Base-by-base conservation (phyloP, 2,888 invertebrate species). In the Andrena haemorrhoa region DNA sequence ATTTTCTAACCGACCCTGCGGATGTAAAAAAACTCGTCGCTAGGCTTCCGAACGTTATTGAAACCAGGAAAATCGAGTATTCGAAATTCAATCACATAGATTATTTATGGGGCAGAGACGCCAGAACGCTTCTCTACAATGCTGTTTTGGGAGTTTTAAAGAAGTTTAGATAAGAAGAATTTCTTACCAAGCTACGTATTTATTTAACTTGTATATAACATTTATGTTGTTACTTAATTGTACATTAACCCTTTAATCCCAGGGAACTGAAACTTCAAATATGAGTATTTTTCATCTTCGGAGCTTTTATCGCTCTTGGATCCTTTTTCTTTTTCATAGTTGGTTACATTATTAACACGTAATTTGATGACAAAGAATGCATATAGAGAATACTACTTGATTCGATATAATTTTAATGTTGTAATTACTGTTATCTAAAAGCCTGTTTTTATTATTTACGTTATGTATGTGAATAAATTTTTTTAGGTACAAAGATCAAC, bases 1-100 rank as follows among this genome's bases (percentile, higher is more conserved):
- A 97, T 90, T 95, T 95, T 91, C 92, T 96, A 4, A 95, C 96
- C 33, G 95, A 93, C 86, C 90, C 91, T n/a, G 79, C 80, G 88
- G 93, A 93, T 70, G 87, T 93, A 35, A 89, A 91, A 75, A 91
- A 86, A 70, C 88, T 93, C 2, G 89, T 90, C 0, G 89, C 91
- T 16, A 88, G 88, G 64, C 84, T 93, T 51, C 92, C 93, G 65
- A 93, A 93, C 66, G 90, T 93, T 2, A 84, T 91, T 12, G 75
- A 90, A 31, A 89, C 88, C 20, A 90, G 89, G 56, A 92, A 92
- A 77, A 90, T 93, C 26, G 86, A 90, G 58, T 90, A 92, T 49
- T 73, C 90, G 23, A 93, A 93, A 82, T 93, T 93, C 73, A 93
- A 93, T 85, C 93, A 93, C 71, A 90, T 93, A 61, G 93, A 93